phyloP scores from a whole-genome alignment of 1,140 invertebrate genomes.

The Drosophila elegans region DNA sequence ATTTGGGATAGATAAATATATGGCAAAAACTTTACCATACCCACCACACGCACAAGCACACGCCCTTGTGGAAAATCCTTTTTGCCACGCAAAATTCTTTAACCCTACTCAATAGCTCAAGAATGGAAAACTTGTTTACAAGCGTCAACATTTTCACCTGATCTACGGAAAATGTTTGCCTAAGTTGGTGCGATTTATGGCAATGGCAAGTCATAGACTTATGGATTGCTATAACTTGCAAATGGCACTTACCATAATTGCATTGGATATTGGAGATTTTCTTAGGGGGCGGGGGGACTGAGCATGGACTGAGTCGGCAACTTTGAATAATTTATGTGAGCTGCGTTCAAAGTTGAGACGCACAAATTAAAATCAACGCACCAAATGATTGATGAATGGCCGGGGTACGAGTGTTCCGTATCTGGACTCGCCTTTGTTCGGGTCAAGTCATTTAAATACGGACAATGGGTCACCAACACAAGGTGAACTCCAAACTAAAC shows the following conservation, averaged over 20 bases:
- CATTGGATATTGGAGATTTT: conserved; percentile 55
- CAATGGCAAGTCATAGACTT: conserved; percentile 77
- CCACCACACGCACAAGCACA: neutral
- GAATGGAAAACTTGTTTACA: conserved; percentile 70
- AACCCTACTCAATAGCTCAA: conserved; percentile 44
- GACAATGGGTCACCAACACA: conserved; percentile 57
- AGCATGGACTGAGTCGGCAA: conserved; percentile 49
- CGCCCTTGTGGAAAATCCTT: conserved; percentile 7
- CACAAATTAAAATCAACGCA: conserved; percentile 83
- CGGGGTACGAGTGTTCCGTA: conserved; percentile 7
- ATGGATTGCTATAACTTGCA: conserved; percentile 75
- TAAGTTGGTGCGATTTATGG: conserved; percentile 75
- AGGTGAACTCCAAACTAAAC: conserved; percentile 68
- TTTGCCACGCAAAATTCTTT: conserved; percentile 15
- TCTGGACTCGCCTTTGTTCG: conserved; percentile 49
- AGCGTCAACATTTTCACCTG: conserved; percentile 74
- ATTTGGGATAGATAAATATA: conserved; percentile 36
- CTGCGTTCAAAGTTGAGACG: conserved; percentile 70
- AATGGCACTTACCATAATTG: conserved; percentile 80
- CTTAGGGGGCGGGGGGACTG: conserved; percentile 4
- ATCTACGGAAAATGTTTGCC: conserved; percentile 41
- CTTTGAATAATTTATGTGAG: conserved; percentile 80
- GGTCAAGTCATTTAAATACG: conserved; percentile 77
- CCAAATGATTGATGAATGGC: conserved; percentile 80
- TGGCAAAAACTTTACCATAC: conserved; percentile 28